These are phyloP conservation scores for Caenorhabditis macrosperma DNA, from an alignment of 2,888 invertebrate genomes.

Conservation along the genomic window DNA sequence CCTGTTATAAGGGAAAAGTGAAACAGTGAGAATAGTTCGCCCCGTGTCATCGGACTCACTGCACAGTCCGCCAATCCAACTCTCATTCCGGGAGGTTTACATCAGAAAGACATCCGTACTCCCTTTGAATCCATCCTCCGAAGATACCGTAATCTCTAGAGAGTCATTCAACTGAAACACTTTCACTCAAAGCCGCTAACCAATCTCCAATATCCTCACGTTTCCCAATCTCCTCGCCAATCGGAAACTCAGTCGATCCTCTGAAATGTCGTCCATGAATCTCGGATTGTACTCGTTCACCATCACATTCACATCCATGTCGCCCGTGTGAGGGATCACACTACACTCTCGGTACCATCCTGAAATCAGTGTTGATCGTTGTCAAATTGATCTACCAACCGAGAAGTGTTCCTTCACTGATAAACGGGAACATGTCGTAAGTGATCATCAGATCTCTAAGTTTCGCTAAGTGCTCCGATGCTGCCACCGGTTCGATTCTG, in stretches of 20 bases:
- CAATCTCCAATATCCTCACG: neutral
- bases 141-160: constrained; percentile 10
- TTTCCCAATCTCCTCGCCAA: constrained; percentile 16
- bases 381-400: neutral
- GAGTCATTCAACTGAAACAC: constrained; percentile 14
- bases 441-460: constrained; percentile 20
- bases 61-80: constrained; percentile 19
- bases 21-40: too few species aligned
- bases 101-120: constrained; percentile 13
- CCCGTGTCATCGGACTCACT: too few species aligned
- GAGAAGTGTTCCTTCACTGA: constrained; percentile 34
- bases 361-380: neutral
- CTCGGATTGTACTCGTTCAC: constrained; percentile 22
- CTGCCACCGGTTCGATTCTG: neutral
- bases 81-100: constrained; percentile 13
- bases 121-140: neutral
- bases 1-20: too few species aligned
- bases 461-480: neutral
- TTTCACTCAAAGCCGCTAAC: neutral
- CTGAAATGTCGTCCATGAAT: constrained; percentile 15
- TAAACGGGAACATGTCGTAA: constrained; percentile 29
- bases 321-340: constrained; percentile 44
- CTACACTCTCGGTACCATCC: constrained; percentile 48
- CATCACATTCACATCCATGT: constrained; percentile 19
- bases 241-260: neutral